These are phyloP conservation scores for Atethmia centrago DNA, from an alignment of 2,888 invertebrate species.

Conservation along the genomic window DNA sequence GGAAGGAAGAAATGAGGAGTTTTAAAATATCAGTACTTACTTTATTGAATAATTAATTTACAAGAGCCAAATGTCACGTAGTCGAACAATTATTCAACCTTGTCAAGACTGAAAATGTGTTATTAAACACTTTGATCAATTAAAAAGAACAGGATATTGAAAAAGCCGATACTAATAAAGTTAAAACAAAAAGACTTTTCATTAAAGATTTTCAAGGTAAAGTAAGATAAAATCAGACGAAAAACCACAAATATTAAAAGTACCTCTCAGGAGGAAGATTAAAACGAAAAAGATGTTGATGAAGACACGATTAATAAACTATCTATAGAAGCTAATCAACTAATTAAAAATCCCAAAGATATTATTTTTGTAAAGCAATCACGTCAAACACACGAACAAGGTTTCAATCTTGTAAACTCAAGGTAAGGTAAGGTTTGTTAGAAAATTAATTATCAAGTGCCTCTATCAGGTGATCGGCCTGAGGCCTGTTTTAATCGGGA, in stretches of 20 bases:
- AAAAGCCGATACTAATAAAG: conserved; percentile 24
- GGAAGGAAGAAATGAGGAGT: conserved; percentile 14
- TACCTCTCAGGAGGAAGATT: conserved; percentile 14
- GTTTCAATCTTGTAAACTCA: conserved; percentile 68
- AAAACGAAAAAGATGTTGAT: conserved; percentile 12
- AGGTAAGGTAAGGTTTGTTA: conserved; percentile 75
- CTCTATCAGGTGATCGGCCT: conserved; percentile 81
- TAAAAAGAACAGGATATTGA: conserved; percentile 6
- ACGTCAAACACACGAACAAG: conserved; percentile 53
- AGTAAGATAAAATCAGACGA: background rate
- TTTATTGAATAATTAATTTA: conserved; percentile 19
- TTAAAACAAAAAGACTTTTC: conserved; percentile 3
- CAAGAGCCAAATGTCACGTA: conserved; percentile 12
- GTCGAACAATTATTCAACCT: conserved; percentile 20
- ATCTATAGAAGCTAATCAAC: conserved; percentile 27
- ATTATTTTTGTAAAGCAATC: conserved; percentile 53
- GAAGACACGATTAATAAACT: conserved; percentile 19
- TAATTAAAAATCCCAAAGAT: conserved; percentile 28
- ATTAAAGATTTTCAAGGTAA: background rate
- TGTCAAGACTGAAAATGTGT: conserved; percentile 14
- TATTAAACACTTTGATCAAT: conserved; percentile 16
- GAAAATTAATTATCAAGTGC: conserved; percentile 86
- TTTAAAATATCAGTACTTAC: conserved; percentile 24
- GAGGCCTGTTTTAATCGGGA: conserved; percentile 73
- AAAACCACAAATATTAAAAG: conserved; percentile 2